Percentiles rank a stretch among this genome's conserved stretches.
phyloP scores from a whole-genome alignment of 2,113 vertebrate species.

The Perognathus longimembris region DNA sequence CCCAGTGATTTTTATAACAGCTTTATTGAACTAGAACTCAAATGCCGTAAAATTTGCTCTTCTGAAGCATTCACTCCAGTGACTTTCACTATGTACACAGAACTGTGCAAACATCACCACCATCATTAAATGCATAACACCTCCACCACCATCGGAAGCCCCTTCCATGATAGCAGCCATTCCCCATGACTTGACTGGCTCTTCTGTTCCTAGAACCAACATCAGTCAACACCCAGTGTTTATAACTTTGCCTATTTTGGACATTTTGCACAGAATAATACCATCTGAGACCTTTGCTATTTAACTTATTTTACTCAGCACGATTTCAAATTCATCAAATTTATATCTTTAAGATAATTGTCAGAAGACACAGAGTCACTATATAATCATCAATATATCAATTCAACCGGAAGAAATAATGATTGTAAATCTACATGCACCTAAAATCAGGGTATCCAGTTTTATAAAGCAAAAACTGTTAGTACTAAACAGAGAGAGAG shows the following conservation, averaged over 20 bases:
- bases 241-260: not conserved
- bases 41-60: not conserved
- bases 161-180: not conserved
- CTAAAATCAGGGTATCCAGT: no score
- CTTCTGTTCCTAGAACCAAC: not conserved
- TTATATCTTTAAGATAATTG: no score
- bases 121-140: not conserved
- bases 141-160: not conserved
- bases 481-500: not conserved
- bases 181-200: not conserved
- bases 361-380: no score
- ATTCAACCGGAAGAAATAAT: not conserved
- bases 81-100: not conserved
- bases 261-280: not conserved
- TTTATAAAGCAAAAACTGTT: not conserved
- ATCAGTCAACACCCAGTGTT: rapidly evolving
- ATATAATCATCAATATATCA: no score
- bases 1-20: not conserved
- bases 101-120: not conserved
- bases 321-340: not conserved
- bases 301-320: not conserved
- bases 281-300: not conserved
- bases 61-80: not conserved
- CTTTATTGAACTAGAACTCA: not conserved
- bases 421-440: not conserved